Evolutionary conservation across 2,113 vertebrate genomes (phyloP), one percentile per base, ranked within the genome.

Genomic region (Ammospiza nelsoni): DNA sequence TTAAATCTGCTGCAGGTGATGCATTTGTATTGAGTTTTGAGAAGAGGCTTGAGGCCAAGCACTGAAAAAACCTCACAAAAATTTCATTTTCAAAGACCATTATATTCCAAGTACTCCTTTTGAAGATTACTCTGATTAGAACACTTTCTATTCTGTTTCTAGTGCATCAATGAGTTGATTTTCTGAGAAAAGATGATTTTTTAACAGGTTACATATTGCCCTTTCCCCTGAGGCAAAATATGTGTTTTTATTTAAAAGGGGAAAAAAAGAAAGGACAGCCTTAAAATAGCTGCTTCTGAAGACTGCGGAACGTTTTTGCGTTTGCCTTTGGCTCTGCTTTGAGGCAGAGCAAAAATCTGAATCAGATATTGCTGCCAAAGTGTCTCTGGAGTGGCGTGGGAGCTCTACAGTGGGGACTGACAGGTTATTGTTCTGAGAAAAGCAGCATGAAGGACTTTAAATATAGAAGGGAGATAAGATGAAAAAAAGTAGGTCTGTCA

Each of bases 231-330:
- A 75, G 25, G 35, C 14, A 80, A 89, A 71, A 31, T 31, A 39
- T 21, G 5, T 16, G 1, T 44, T 69, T 28, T 46, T 86, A 48
- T 69, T 68, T 14, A 67, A 73, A 92, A 59, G 11, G 9, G 4
- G 9, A 37, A 3, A 14, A 35, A 72, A 59, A 2, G 12, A 18
- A 67, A 61, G 54, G n/a, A 28, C 5, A 74, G 16, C 62, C 61
- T 88, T 79, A 54, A 79, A 83, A 46, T 54, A 80, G 62, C 9
- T 58, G 37, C 8, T 74, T 80, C 62, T 49, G 31, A 77, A 65
- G 15, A 63, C 29, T 29, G 35, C 22, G 66, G 46, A 61, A 86
- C 1, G 2, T 39, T 77, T 68, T 35, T 72, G 35, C 0, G 0
- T 78, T 87, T 79, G 33, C 29, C 27, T 86, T 74, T 80, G 33